Evolutionary conservation across 2,113 vertebrate genomes (phyloP).

Genomic region (Uria aalge): DNA sequence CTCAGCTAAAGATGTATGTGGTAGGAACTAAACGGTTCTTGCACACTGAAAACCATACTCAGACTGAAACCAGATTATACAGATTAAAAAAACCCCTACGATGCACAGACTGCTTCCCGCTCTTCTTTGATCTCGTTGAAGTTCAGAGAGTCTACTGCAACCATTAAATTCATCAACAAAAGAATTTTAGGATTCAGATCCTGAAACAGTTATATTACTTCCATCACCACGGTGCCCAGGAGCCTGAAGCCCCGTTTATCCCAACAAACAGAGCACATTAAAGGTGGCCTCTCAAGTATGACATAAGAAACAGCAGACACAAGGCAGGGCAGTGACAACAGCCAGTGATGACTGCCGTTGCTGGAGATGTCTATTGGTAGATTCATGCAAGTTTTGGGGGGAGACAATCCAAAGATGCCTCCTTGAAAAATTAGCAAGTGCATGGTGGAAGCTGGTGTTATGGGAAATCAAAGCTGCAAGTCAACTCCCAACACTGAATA

Average conservation of each 20-base stretch:
- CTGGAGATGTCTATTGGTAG: neutral
- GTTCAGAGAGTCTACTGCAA: neutral
- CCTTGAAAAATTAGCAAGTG: neutral
- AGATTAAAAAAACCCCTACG: neutral
- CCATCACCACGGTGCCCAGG: neutral
- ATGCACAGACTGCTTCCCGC: neutral
- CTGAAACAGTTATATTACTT: neutral
- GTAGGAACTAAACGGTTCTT: neutral
- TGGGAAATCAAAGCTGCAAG: rapidly evolving
- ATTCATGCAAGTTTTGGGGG: neutral
- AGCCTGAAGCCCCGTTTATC: neutral
- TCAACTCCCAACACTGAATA: neutral
- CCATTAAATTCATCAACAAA: neutral
- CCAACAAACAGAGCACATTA: neutral
- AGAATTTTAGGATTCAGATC: neutral
- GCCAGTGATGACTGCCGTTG: rapidly evolving
- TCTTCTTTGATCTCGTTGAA: neutral
- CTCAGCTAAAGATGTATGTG: neutral
- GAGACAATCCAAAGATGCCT: neutral
- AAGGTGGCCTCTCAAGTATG: neutral
- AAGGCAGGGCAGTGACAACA: neutral
- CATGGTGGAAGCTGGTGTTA: neutral
- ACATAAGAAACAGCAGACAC: neutral
- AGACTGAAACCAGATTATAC: neutral
- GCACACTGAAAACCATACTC: neutral